Percentiles rank a stretch among this genome's conserved stretches.
phyloP scores from a whole-genome alignment of 2,797 vertebrate species.

The Hydrolagus colliei region DNA sequence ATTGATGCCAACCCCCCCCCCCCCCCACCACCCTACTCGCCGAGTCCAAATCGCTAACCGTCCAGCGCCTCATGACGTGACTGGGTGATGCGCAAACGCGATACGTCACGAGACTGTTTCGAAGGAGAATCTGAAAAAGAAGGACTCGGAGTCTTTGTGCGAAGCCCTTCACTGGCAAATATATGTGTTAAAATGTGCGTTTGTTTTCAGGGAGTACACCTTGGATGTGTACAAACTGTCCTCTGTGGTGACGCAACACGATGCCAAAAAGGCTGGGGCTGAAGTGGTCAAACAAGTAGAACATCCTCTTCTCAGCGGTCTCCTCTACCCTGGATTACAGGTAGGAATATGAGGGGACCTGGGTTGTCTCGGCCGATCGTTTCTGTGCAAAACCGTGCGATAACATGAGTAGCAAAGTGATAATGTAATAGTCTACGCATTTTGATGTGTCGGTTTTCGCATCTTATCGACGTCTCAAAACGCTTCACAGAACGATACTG shows the following conservation, averaged over 20 bases:
- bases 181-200: too few species aligned
- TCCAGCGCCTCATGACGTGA: too few species aligned
- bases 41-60: too few species aligned
- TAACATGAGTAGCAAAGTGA: too few species aligned
- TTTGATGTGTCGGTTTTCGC: too few species aligned
- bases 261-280: conserved; percentile 93
- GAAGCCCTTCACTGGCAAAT: too few species aligned
- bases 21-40: too few species aligned
- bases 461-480: too few species aligned
- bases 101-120: neutral
- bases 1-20: too few species aligned
- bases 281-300: conserved; percentile 98
- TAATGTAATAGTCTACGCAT: too few species aligned
- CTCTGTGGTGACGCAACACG: conserved; percentile 85
- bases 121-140: neutral
- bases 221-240: conserved; percentile 89
- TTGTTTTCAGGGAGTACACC: conserved; percentile 75
- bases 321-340: conserved; percentile 93
- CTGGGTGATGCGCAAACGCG: too few species aligned
- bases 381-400: neutral
- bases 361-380: neutral
- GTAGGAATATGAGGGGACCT: conserved; percentile 47
- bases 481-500: too few species aligned
- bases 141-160: neutral
- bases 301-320: conserved; percentile 85